Evolutionary conservation across 2,888 invertebrate species (phyloP).

Genomic region (Ennomos fuscantarius): DNA sequence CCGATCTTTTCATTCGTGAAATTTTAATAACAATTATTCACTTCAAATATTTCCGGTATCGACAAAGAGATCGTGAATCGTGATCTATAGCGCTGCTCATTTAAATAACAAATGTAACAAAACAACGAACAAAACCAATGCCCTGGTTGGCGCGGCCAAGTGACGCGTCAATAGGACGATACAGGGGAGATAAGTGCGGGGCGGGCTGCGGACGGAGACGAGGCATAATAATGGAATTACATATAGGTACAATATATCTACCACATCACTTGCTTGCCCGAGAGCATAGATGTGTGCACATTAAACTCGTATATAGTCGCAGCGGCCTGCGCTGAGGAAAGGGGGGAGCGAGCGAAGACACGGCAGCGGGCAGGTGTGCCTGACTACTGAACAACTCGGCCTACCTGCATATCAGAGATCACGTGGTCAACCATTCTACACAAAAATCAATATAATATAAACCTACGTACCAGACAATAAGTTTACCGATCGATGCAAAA

Average conservation of each 20-base stretch:
- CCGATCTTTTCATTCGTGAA: slow-evolving; percentile 1
- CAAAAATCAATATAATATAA: slow-evolving; percentile 48
- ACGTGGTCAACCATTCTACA: slow-evolving; percentile 55
- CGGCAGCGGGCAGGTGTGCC: slow-evolving; percentile 66
- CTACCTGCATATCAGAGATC: slow-evolving; percentile 61
- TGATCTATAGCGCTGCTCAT: slow-evolving; percentile 66
- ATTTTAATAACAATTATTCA: slow-evolving; percentile 6
- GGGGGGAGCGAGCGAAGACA: slow-evolving; percentile 51
- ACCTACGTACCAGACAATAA: slow-evolving; percentile 4
- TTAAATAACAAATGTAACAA: slow-evolving; percentile 70
- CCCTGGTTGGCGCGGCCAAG: slow-evolving; percentile 70
- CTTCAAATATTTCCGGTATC: slow-evolving; percentile 10
- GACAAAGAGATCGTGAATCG: slow-evolving; percentile 52
- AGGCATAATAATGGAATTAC: slow-evolving; percentile 82
- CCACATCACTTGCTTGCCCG: slow-evolving; percentile 72
- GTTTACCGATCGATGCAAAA: slow-evolving; percentile 17
- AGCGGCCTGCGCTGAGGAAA: slow-evolving; percentile 50
- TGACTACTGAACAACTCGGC: slow-evolving; percentile 51
- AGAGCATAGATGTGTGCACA: slow-evolving; percentile 65
- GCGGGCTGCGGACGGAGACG: slow-evolving; percentile 73
- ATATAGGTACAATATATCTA: slow-evolving; percentile 58
- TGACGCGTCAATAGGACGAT: slow-evolving; percentile 74
- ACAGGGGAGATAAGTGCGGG: slow-evolving; percentile 63
- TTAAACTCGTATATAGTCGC: slow-evolving; percentile 48
- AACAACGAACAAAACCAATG: slow-evolving; percentile 72